These are phyloP conservation scores for Cichlasoma orientale DNA, from an alignment of 2,797 vertebrate species.

Conservation along the genomic window DNA sequence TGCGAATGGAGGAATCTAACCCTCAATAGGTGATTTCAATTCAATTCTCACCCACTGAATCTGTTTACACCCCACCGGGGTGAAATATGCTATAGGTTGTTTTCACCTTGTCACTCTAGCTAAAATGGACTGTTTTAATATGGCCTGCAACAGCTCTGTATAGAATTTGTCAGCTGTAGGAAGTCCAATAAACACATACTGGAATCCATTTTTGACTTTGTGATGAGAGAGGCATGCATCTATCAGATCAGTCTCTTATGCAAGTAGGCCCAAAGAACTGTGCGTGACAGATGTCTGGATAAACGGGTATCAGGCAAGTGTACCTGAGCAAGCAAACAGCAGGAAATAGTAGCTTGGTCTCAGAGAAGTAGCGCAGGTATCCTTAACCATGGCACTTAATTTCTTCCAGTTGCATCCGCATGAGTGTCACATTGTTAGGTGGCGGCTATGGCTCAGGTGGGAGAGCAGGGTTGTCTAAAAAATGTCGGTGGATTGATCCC, in stretches of 20 bases:
- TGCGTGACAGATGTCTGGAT: background rate
- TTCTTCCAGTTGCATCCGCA: background rate
- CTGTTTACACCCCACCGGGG: slow-evolving; percentile 85
- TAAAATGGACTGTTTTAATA: slow-evolving; percentile 40
- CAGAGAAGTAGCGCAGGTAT: background rate
- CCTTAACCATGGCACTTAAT: background rate
- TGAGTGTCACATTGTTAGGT: background rate
- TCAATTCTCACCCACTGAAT: slow-evolving; percentile 97
- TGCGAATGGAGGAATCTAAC: slow-evolving; percentile 89
- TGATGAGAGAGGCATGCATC: background rate
- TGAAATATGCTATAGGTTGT: slow-evolving; percentile 78
- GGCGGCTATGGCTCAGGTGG: background rate
- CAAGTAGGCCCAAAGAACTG: background rate
- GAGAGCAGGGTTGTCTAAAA: background rate
- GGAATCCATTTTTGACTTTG: slow-evolving; percentile 16
- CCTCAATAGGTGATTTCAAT: slow-evolving; percentile 95
- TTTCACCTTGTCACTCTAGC: slow-evolving; percentile 71
- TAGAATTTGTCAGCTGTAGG: slow-evolving; percentile 43
- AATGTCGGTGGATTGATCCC: background rate
- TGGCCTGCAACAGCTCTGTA: slow-evolving; percentile 41
- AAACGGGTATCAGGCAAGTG: background rate
- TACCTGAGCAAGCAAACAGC: background rate
- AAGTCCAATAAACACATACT: slow-evolving; percentile 54
- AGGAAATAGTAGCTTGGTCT: background rate
- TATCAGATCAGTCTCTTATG: background rate